Evolutionary conservation across 2,888 invertebrate genomes (phyloP), one percentile per base, ranked within the genome.

Genomic region (Sarcophaga carnaria): DNA sequence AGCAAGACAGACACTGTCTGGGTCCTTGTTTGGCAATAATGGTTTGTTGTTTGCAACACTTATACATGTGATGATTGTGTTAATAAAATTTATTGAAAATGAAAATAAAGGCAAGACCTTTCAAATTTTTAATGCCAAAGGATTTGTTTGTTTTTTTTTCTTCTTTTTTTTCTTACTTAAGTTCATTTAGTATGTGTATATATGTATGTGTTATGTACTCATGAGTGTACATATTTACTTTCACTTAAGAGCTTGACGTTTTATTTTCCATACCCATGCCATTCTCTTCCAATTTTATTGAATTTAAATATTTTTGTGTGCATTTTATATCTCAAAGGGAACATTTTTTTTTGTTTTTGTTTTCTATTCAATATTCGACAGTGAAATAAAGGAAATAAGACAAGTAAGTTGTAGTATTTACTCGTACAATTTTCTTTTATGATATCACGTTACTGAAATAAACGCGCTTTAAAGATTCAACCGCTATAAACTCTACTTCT

Each of bases 11-110:
- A 71, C 54, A 70, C n/a, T 59, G 59, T 82, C 69, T 71, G 45
- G 45, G 59, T 59, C 45, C 64, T n/a, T 59, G 14, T 76, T 76
- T 70, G 74, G n/a, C 70, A 64, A 82, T 70, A 82, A 70, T 70
- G 27, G 63, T 59, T 76, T 78, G 11, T 70, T 76, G 63, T 70
- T 70, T 76, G 70, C 59, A 69, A 70, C 69, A 70, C 54, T 75
- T 75, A 69, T 63, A 54, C 85, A 75, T 81, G 81, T 60, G 79
- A 82, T 85, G 79, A 79, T 85, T 85, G 79, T 79, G 75, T 71
- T 76, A 80, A 86, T 79, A 83, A 86, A 86, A 82, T 79, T 86
- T 82, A 86, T 85, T 75, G 79, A 85, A 85, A 75, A 76, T 72
- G 54, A 64, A 70, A 80, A 75, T 74, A 62, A 76, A 69, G 17